These are phyloP conservation scores for Linnaemya vulpina DNA, from an alignment of 2,888 invertebrate genomes.

Conservation along the genomic window DNA sequence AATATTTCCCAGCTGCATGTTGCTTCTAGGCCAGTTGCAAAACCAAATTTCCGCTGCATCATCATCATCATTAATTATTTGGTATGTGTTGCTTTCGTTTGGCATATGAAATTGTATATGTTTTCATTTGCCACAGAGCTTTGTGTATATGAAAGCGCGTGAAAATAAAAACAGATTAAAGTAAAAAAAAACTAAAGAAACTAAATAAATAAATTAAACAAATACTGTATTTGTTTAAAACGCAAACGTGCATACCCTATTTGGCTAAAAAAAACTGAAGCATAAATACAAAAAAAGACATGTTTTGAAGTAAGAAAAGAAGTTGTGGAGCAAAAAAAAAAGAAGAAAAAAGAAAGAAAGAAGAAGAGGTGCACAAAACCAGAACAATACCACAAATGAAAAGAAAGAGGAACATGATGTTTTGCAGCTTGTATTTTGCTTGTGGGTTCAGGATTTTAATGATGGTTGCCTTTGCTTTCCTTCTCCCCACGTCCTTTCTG, in stretches of 20 bases:
- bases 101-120: constrained; percentile 13
- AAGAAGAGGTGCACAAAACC: constrained; percentile 34
- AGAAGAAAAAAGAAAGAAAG: too few relatives aligned
- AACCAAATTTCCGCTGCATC: constrained; percentile 26
- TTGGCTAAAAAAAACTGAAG: constrained; percentile 2
- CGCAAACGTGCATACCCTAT: constrained; percentile 4
- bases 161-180: constrained; percentile 35
- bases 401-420: constrained; percentile 31
- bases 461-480: constrained; percentile 27
- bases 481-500: not conserved
- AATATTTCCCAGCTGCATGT: constrained; percentile 43
- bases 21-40: constrained; percentile 9
- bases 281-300: not conserved
- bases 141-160: not conserved
- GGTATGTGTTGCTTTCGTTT: not conserved
- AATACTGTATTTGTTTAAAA: constrained; percentile 17
- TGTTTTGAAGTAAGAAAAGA: constrained; percentile 3
- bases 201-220: constrained; percentile 27
- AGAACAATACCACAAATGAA: constrained; percentile 37
- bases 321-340: constrained; percentile 28
- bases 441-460: constrained; percentile 64
- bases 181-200: constrained; percentile 29
- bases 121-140: constrained; percentile 21
- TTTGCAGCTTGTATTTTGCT: constrained; percentile 53
- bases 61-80: constrained; percentile 26